Evolutionary conservation across 2,888 invertebrate genomes (phyloP).

Genomic region (Stegophylla sp.): DNA sequence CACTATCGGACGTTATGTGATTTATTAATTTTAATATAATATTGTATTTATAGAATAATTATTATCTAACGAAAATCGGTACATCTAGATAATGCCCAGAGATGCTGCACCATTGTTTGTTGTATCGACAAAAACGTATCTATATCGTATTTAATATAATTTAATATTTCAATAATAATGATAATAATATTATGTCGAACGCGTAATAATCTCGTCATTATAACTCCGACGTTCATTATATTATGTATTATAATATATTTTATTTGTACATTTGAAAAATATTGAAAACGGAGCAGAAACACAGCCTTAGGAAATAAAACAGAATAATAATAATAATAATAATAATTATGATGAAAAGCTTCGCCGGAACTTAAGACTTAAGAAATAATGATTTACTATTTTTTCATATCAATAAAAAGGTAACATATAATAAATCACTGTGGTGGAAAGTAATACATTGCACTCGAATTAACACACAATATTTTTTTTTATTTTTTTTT

Average conservation of each 20-base stretch:
- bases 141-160: neutral
- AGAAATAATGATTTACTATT: conserved; percentile 43
- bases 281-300: conserved; percentile 51
- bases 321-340: too few relatives aligned
- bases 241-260: neutral
- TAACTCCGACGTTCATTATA: neutral
- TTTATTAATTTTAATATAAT: conserved; percentile 46
- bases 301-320: conserved; percentile 55
- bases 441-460: conserved; percentile 51
- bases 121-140: conserved; percentile 16
- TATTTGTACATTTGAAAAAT: conserved; percentile 50
- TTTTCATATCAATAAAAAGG: conserved; percentile 40
- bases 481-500: neutral
- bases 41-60: conserved; percentile 42
- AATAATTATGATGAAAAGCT: too few relatives aligned
- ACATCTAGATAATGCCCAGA: conserved; percentile 53
- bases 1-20: conserved; percentile 57
- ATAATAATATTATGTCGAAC: neutral
- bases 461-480: conserved; percentile 52
- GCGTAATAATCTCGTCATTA: neutral
- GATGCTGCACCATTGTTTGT: conserved; percentile 53
- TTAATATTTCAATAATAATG: neutral
- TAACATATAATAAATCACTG: conserved; percentile 57
- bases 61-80: conserved; percentile 52
- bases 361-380: conserved; percentile 40